These are phyloP conservation scores for Isaurus tuberculatus DNA, from an alignment of 92 coral and sea anemone species.

Conservation along the genomic window DNA sequence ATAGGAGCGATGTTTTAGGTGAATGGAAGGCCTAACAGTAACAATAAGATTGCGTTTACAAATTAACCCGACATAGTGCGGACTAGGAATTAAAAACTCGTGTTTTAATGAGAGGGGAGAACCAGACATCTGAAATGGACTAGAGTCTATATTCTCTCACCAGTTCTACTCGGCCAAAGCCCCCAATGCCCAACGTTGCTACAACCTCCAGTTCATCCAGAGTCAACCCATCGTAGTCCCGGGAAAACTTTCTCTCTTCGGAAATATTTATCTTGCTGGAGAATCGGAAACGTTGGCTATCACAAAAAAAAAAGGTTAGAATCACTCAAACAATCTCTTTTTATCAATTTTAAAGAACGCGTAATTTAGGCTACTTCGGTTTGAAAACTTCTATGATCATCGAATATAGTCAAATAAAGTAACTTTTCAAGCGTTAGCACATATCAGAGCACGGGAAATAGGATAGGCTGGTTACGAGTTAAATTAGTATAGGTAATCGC, in stretches of 20 bases:
- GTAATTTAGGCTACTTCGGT: too few relatives aligned
- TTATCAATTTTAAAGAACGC: not conserved
- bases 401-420: too few relatives aligned
- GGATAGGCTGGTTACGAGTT: too few relatives aligned
- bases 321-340: not conserved
- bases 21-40: too few relatives aligned
- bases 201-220: slow-evolving; percentile 86
- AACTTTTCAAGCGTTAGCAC: too few relatives aligned
- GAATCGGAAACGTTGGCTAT: slow-evolving; percentile 34
- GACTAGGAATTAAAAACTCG: too few relatives aligned
- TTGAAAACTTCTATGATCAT: too few relatives aligned
- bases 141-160: not conserved
- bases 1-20: too few relatives aligned
- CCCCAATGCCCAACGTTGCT: slow-evolving; percentile 93
- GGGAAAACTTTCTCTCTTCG: slow-evolving; percentile 74
- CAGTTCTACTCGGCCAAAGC: slow-evolving; percentile 87
- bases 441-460: too few relatives aligned
- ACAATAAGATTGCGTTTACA: too few relatives aligned
- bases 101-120: too few relatives aligned
- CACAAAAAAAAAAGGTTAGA: not conserved
- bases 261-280: not conserved
- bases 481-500: too few relatives aligned
- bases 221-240: slow-evolving; percentile 78
- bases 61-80: not conserved
- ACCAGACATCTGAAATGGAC: not conserved